Evolutionary conservation across 2,113 vertebrate genomes (phyloP), one percentile per base, ranked within the genome.

Genomic region (Tetrao urogallus): DNA sequence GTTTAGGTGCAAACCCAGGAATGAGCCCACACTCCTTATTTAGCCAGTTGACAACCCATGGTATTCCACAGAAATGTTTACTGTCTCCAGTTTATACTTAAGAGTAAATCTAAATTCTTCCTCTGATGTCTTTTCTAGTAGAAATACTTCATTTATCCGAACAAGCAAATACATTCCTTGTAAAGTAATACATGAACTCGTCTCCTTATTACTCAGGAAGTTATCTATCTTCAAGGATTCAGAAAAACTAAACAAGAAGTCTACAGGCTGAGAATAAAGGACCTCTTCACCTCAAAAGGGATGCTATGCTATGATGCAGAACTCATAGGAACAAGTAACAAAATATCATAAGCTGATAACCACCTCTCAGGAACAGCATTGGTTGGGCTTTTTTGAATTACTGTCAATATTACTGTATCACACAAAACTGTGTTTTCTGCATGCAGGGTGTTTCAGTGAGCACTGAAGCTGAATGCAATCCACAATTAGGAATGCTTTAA

Each of bases 221-320:
- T 86, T 74, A 36, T 13, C 22, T 38, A 7, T 18, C 45, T 86
- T 57, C 34, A 14, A 54, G 34, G 61, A 63, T 63, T 63, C 21
- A 10, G 24, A 27, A 63, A 40, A 40, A 38, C 34, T 40, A 27
- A 60, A 38, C 36, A 38, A n/a, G 14, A n/a, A n/a, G n/a, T 21
- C 9, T 25, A 13, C 1, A 5, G 12, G 52, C 28, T 50, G 80
- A 90, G 94, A 95, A 84, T 74, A 82, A 82, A 96, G 88, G 48
- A 94, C 71, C 70, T 95, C 73, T 22, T 93, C 88, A 88, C 67
- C 92, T 48, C 48, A 47, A 76, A 82, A 97, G 97, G 95, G 97
- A 94, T 88, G 43, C 54, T 93, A 79, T 94, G 97, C 95, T 95
- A 98, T 97, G 97, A 97, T 96, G 97, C 95, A 96, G 58, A 96